Base-by-base conservation (phyloP, 2,113 vertebrate species). In the Sialia sialis region DNA sequence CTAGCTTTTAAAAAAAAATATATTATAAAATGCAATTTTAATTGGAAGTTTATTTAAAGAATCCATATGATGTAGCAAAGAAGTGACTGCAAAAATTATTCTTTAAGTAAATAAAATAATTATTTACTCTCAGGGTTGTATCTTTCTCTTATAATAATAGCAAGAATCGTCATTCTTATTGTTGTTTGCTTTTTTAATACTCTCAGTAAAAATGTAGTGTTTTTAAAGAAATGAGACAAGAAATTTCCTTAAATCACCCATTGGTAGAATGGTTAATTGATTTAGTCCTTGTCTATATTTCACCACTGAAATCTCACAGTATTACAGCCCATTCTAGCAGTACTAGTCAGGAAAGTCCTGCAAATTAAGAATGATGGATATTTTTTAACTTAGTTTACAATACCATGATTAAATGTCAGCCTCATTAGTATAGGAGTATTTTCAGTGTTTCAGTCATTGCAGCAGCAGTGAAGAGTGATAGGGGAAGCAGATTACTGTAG, bases 331-430 rank as follows among this genome's bases (percentile, higher is more conserved):
- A 52, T 60, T 82, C 75, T 48, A 46, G 11, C 4, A 87, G 72
- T 72, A 75, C 23, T 55, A 76, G 7, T 81, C 46, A 84, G 13
- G 30, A 84, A 93, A 63, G 13, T 60, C 9, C 39, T 86, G 22
- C n/a, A 94, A 93, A 89, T 90, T 72, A 75, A 82, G 38, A 89
- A 72, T 7, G 2, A 92, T 84, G 25, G 4, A 0, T 75, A 84
- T 81, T 70, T 94, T 78, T 68, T 10, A 79, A 78, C 32, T 89
- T 60, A 56, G 25, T 91, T 93, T 94, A 68, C 64, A 90, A 25
- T 14, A 60, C 11, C 15, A 48, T 78, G 76, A 77, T 94, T 91
- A 93, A 89, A 96, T 94, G 86, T 88, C 89, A 93, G 39, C 25
- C 46, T 94, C 83, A 84, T 94, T 81, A 84, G 56, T 87, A 87